phyloP scores from a whole-genome alignment of 2,888 invertebrate genomes.

The Apantesis nais region DNA sequence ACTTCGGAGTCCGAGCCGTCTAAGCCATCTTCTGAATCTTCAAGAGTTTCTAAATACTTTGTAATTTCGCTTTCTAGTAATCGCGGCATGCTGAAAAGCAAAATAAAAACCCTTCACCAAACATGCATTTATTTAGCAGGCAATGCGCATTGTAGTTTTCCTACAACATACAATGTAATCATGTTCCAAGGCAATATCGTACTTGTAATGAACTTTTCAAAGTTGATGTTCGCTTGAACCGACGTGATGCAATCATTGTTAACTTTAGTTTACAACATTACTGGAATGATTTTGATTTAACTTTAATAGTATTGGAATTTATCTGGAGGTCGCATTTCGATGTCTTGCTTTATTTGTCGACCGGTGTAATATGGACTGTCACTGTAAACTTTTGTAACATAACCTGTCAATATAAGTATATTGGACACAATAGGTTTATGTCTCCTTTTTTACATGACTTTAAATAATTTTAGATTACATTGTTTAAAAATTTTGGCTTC shows the following conservation, averaged over 20 bases:
- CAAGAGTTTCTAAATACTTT: constrained; percentile 55
- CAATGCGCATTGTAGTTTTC: constrained; percentile 54
- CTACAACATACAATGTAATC: constrained; percentile 35
- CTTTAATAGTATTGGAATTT: neutral
- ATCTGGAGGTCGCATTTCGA: neutral
- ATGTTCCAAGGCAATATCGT: constrained; percentile 22
- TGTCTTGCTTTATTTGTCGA: neutral
- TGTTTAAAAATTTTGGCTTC: too few relatives aligned
- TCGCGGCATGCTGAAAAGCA: constrained; percentile 53
- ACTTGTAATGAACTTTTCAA: constrained; percentile 37
- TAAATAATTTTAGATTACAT: too few relatives aligned
- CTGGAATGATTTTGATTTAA: neutral
- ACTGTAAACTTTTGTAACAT: neutral
- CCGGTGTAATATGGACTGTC: neutral
- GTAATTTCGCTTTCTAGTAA: constrained; percentile 54
- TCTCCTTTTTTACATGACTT: too few relatives aligned
- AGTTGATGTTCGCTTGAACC: constrained; percentile 17
- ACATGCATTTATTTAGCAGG: constrained; percentile 51
- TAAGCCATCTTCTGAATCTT: constrained; percentile 53
- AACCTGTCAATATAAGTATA: neutral
- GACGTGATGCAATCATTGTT: constrained; percentile 19
- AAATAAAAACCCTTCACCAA: constrained; percentile 54
- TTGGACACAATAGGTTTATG: too few relatives aligned
- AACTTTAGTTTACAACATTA: neutral
- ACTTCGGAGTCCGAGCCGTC: constrained; percentile 53